Conservation (phyloP, 2,113 vertebrate genomes). For the Gymnorhina tibicen region DNA sequence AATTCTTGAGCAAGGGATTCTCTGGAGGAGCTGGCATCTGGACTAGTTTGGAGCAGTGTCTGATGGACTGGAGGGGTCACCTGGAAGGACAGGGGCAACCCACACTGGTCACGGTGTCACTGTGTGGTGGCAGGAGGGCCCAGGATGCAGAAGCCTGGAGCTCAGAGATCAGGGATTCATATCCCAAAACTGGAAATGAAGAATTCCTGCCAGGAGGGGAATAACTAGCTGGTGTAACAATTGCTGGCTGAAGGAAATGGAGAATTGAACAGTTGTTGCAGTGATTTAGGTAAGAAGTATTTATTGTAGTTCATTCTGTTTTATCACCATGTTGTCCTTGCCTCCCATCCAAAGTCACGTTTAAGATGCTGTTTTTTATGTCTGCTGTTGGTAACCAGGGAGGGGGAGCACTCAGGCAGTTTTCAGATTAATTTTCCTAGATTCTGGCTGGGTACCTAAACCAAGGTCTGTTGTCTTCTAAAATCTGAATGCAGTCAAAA, state of each 20-base stretch:
- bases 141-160: background rate
- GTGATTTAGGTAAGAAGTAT: background rate
- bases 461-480: background rate
- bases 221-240: background rate
- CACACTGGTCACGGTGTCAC: accelerated
- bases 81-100: background rate
- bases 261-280: background rate
- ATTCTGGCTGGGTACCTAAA: background rate
- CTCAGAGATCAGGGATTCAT: background rate
- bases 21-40: background rate
- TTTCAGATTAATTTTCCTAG: background rate
- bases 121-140: background rate
- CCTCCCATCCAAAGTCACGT: background rate
- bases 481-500: background rate
- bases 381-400: background rate
- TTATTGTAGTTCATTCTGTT: background rate
- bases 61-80: background rate
- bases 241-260: background rate
- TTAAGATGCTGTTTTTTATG: background rate
- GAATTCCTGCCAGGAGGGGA: background rate
- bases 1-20: background rate
- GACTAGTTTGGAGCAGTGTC: background rate
- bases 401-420: background rate
- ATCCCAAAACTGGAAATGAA: background rate
- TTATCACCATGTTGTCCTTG: background rate